Conservation (phyloP, 2,888 invertebrate genomes). For the Erebia aethiops region DNA sequence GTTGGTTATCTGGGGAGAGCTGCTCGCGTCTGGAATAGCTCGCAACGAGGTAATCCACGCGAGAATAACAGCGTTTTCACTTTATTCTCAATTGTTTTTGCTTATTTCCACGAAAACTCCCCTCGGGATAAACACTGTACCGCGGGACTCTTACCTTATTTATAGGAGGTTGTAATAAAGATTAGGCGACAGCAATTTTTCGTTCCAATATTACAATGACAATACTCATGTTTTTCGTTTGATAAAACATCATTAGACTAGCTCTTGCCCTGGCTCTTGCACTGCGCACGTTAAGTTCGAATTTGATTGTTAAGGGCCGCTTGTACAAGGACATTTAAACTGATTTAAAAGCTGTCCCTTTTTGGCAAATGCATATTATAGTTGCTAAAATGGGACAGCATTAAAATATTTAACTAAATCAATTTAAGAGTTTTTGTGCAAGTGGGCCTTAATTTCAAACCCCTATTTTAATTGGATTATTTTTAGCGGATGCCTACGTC, state of each 20-base stretch:
- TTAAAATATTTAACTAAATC: no score
- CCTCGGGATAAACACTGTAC: conserved; percentile 47
- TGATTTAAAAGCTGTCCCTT: no score
- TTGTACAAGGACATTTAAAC: no score
- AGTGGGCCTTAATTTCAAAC: no score
- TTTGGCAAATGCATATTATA: no score
- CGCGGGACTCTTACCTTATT: conserved; percentile 20
- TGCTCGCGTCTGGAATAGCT: conserved; percentile 57
- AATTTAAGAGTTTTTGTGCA: no score
- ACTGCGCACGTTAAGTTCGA: no score
- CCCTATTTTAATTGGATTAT: no score
- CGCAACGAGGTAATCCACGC: conserved; percentile 68
- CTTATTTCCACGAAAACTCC: conserved; percentile 68
- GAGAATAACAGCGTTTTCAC: conserved; percentile 72
- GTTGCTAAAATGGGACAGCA: no score
- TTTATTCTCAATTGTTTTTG: conserved; percentile 76
- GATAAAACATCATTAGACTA: not conserved
- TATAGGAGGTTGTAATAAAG: conserved; percentile 19
- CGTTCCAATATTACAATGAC: conserved; percentile 6
- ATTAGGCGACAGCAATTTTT: conserved; percentile 5
- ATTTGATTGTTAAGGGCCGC: no score
- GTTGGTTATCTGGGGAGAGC: conserved; percentile 59
- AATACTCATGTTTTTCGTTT: not conserved
- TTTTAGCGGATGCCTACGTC: no score
- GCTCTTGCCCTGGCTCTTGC: no score